Evolutionary conservation across 2,113 vertebrate species (phyloP), one percentile per base, ranked within the genome.

Genomic region (Ageneiosus marmoratus): DNA sequence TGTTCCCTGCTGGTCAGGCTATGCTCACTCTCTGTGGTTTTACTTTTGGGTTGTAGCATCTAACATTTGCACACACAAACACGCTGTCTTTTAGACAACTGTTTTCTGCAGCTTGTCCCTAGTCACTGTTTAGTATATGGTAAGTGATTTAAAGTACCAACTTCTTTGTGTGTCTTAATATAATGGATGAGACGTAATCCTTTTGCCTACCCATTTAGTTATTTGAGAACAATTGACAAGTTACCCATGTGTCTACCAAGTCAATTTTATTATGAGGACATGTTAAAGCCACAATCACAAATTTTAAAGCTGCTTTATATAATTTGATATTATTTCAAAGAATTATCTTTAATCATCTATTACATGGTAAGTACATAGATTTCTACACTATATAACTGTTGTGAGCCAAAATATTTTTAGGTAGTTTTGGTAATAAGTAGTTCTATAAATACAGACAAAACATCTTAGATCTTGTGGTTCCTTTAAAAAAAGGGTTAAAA

Each of bases 1-100:
- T 81, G 60, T 37, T 73, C 82, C 87, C 87, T 88, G 87, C 85
- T 85, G 87, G 87, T 79, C 85, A 88, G 85, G 85, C 73, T 76
- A 11, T 83, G 63, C 44, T 77, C 80, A 84, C 78, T 69, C 32
- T 67, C 10, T 63, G 16, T n/a, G 81, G 79, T 75, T 78, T 48
- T 27, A 78, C 63, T 67, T 37, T 83, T 16, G 60, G 85, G 50
- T 37, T 56, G 85, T 46, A 74, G 79, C 80, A 82, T n/a, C 18
- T 51, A 80, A 51, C 58, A 63, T 82, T 82, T 86, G 79, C 83
- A 77, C 85, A 82, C 12, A 50, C 16, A 13, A 65, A 73, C 37
- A 73, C 46, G 70, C 4, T 77, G 53, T 50, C 18, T 80, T 56
- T 63, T 34, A 74, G n/a, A 73, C 58, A 78, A 56, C 32, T 12